Evolutionary conservation across 2,888 invertebrate species (phyloP), one percentile per base, ranked within the genome.

Genomic region (Caenorhabditis sinica): DNA sequence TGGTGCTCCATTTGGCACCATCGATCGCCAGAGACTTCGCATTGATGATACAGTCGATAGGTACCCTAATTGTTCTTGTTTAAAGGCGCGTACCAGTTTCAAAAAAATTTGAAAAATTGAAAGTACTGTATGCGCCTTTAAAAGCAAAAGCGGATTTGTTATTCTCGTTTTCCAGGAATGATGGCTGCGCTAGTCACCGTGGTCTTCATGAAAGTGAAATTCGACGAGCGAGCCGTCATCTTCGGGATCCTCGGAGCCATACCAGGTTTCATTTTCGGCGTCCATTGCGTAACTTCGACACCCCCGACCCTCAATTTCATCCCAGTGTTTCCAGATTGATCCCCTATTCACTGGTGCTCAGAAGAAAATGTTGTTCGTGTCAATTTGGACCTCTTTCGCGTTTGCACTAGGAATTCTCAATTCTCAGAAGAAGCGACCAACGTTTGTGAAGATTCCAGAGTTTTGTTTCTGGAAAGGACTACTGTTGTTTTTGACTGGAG

Each of bases 311-410:
- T 15, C 28, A 28, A 0, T 28, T 20, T n/a, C n/a, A 58, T 6
- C 43, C 60, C 40, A 13, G 2, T 5, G 9, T 8, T 51, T 69
- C 9, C 69, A 69, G 74, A 51, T 75, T 63, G 93, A 93, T 51
- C 88, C 87, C 3, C 53, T 82, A 20, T 86, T 93, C 60, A 80
- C 88, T 5, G 88, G 90, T 0, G 83, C 90, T 3, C 83, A 88
- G 74, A 93, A 93, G 86, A 93, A 93, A 75, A 93, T 93, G 91
- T 79, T 90, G n/a, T 93, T 93, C 82, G 93, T 93, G 13, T 90
- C 92, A 8, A 89, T 93, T 28, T 93, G 92, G 93, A 89, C 90
- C n/a, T 86, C 92, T 1, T 93, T 93, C 81, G 92, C 93, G 3
- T 87, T 92, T 49, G 91, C 93, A 8, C 85, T 93, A 23, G 92